Conservation (phyloP, 2,113 vertebrate genomes). For the Benitochromis conjunctus region DNA sequence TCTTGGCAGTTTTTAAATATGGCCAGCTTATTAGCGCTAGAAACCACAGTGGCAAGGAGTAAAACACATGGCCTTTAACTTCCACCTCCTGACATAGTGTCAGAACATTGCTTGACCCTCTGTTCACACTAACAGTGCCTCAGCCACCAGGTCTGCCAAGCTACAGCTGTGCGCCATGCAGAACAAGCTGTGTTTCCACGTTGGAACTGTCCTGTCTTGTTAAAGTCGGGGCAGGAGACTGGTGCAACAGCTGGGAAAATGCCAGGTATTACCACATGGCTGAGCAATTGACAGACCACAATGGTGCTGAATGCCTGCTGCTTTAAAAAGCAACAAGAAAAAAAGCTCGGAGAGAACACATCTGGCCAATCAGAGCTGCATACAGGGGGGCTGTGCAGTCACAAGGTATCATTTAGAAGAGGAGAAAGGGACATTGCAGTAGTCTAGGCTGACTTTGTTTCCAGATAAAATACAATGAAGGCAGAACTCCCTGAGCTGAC, state of each 20-base stretch:
- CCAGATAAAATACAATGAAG: conserved; percentile 4
- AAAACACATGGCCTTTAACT: conserved; percentile 29
- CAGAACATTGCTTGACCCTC: conserved; percentile 27
- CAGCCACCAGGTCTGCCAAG: background rate
- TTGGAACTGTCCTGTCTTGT: conserved; percentile 31
- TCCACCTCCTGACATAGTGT: conserved; percentile 29
- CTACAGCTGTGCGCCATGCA: conserved; percentile 19
- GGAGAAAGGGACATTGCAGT: background rate
- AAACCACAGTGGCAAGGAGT: conserved; percentile 1
- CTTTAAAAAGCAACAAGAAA: conserved; percentile 9
- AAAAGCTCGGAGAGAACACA: background rate
- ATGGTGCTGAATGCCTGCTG: conserved; percentile 7
- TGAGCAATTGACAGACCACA: background rate
- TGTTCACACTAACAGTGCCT: conserved; percentile 17
- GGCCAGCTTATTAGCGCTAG: background rate
- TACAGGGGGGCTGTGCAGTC: conserved; percentile 10
- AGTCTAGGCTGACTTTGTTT: background rate
- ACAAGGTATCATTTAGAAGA: background rate
- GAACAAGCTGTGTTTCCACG: conserved; percentile 13
- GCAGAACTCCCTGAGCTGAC: conserved; percentile 69
- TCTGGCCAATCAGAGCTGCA: conserved; percentile 57
- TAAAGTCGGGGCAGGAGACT: conserved; percentile 24
- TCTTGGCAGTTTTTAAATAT: conserved; percentile 48
- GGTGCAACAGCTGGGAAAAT: conserved; percentile 38
- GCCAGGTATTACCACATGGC: conserved; percentile 26